phyloP scores from a whole-genome alignment of 1,140 invertebrate genomes.

The Meloidogyne hapla region DNA sequence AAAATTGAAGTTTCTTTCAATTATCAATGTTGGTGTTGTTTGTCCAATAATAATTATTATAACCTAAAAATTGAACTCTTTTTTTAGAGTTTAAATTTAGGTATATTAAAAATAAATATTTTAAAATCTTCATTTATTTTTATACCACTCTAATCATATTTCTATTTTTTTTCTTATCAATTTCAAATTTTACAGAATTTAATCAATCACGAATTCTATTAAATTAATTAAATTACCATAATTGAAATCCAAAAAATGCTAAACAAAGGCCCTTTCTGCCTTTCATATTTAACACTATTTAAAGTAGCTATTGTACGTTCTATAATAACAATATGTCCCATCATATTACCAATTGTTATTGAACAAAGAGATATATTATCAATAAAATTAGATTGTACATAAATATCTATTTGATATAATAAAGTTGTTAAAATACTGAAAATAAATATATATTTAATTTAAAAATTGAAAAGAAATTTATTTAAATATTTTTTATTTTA shows the following conservation, averaged over 20 bases:
- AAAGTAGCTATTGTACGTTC: constrained; percentile 1
- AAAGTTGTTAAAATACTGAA: neutral
- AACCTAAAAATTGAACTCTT: no score
- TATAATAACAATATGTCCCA: neutral
- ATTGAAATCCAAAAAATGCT: neutral
- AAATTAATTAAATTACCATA: neutral
- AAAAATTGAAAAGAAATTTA: no score
- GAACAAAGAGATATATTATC: neutral
- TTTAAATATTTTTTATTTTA: no score
- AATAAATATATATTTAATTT: neutral
- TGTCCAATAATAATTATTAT: neutral
- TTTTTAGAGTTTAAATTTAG: no score
- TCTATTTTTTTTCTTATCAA: no score
- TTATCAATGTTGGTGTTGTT: neutral
- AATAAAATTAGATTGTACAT: neutral
- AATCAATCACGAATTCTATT: no score
- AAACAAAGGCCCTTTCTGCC: neutral
- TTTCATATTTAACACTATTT: constrained; percentile 4
- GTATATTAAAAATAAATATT: no score
- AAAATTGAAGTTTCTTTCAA: neutral
- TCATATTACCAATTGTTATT: neutral
- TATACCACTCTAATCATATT: no score
- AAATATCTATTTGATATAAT: neutral
- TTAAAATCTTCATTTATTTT: no score
- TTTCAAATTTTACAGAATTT: no score